Base-by-base conservation (phyloP, 2,797 vertebrate genomes). In the Caiman crocodilus region DNA sequence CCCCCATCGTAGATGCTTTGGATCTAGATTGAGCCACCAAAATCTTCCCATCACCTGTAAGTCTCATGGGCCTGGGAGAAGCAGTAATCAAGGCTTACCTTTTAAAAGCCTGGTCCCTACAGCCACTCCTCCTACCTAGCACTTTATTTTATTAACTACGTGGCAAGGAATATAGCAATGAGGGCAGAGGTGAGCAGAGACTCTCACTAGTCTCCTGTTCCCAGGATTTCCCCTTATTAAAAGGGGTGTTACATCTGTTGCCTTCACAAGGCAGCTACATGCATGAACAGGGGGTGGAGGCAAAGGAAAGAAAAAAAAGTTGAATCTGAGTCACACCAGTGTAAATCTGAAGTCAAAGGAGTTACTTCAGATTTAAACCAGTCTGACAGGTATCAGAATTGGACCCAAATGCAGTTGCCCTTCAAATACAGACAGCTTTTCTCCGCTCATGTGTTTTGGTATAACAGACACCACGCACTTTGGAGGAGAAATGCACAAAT, bases 341-440 rank as follows among this genome's bases (percentile, higher is more conserved):
- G 20, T 42, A 71, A 71, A 71, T 71, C 67, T 23, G 42, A 42
- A 71, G 8, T 71, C 32, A 71, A 23, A 13, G 7, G 14, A 42
- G 20, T 64, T 90, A 50, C 73, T 87, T 94, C 69, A 93, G 76
- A 79, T 16, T 85, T 89, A 25, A 3, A 74, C 56, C 32, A 82
- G 87, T 57, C 80, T 42, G 84, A 84, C 69, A 57, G 23, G 7
- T n/a, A 28, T 58, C 86, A 85, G 74, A 88, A 5, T 5, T 60
- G 81, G 90, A 57, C 14, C 17, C 69, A 76, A 92, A 61, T 65
- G 93, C 90, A 76, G 1, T 57, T 28, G 25, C 57, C 89, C 84
- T 86, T 76, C 84, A 65, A 76, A 94, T 26, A 8, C 23, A 16
- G 7, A 3, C 25, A 4, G 23, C 20, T 26, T 35, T 50, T 50